A percentile compares a stretch with the other conserved stretches of the same genome.
phyloP scores from a whole-genome alignment of 2,888 invertebrate species.

The Hydrotaea cyrtoneurina region DNA sequence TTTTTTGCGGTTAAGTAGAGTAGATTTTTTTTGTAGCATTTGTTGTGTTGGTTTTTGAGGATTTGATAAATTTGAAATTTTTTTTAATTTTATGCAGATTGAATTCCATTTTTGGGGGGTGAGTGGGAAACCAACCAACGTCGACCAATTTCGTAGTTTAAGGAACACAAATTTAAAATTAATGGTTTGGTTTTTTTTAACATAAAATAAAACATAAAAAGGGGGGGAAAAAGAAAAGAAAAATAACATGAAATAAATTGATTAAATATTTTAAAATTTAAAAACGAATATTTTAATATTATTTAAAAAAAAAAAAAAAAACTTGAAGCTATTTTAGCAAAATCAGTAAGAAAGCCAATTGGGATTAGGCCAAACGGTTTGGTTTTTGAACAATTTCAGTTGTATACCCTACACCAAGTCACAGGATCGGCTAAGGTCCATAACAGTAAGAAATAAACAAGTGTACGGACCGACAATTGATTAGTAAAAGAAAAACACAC shows the following conservation, averaged over 20 bases:
- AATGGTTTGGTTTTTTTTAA: constrained; percentile 62
- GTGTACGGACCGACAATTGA: too few relatives aligned
- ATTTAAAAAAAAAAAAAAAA: background rate
- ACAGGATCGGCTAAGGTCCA: too few relatives aligned
- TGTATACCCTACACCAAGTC: constrained; percentile 1
- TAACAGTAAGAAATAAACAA: too few relatives aligned
- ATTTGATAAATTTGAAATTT: constrained; percentile 22
- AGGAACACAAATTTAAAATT: constrained; percentile 33
- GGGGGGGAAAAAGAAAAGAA: constrained; percentile 66
- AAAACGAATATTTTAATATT: background rate
- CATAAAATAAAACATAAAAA: constrained; percentile 59
- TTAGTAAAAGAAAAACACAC: too few relatives aligned
- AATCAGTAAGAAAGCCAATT: constrained; percentile 24
- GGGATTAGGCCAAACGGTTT: background rate
- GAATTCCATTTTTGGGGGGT: constrained; percentile 49
- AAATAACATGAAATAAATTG: constrained; percentile 66
- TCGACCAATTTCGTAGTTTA: constrained; percentile 42
- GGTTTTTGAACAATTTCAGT: background rate
- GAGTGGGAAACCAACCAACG: constrained; percentile 57
- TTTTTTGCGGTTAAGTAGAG: constrained; percentile 25
- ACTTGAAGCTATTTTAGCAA: constrained; percentile 48
- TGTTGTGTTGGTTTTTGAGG: constrained; percentile 32
- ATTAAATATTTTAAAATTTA: constrained; percentile 55
- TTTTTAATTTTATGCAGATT: constrained; percentile 46
- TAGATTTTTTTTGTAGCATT: background rate